Percentiles rank a stretch among this genome's conserved stretches.
Conservation (phyloP, 2,113 vertebrate genomes). For the Mormoops blainvillei region DNA sequence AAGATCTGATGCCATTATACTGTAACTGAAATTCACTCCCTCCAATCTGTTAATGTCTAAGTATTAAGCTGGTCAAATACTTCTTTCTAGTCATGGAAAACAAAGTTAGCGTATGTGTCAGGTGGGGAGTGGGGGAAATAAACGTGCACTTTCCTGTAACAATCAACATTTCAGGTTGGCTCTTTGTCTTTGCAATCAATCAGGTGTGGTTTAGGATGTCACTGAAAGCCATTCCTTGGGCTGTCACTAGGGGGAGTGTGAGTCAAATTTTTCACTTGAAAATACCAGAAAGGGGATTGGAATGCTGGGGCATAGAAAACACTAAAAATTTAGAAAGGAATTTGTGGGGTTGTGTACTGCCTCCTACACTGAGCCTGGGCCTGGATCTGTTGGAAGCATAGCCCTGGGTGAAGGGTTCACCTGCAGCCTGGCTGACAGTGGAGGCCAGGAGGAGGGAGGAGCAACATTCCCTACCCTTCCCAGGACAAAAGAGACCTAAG, state of each 20-base stretch:
- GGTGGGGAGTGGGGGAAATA: too few relatives aligned
- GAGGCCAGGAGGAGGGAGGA: neutral
- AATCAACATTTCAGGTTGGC: neutral
- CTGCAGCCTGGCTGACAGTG: neutral
- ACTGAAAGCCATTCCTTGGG: neutral
- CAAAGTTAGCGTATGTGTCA: neutral
- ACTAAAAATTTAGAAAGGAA: constrained; percentile 9
- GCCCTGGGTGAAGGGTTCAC: neutral
- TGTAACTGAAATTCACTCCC: neutral
- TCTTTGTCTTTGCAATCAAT: neutral
- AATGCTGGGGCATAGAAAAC: neutral
- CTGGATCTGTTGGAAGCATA: neutral
- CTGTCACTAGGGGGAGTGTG: constrained; percentile 63
- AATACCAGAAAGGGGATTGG: neutral
- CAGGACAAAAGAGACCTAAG: neutral
- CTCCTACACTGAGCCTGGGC: neutral
- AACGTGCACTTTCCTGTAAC: neutral
- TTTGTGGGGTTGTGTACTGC: neutral
- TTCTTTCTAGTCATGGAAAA: neutral
- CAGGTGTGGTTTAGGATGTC: neutral
- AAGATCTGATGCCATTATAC: neutral
- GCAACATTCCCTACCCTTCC: neutral
- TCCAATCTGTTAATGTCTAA: neutral
- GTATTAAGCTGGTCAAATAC: neutral
- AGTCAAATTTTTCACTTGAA: constrained; percentile 46